Conservation (phyloP, 2,797 vertebrate species). For the Coregonus ussuriensis region DNA sequence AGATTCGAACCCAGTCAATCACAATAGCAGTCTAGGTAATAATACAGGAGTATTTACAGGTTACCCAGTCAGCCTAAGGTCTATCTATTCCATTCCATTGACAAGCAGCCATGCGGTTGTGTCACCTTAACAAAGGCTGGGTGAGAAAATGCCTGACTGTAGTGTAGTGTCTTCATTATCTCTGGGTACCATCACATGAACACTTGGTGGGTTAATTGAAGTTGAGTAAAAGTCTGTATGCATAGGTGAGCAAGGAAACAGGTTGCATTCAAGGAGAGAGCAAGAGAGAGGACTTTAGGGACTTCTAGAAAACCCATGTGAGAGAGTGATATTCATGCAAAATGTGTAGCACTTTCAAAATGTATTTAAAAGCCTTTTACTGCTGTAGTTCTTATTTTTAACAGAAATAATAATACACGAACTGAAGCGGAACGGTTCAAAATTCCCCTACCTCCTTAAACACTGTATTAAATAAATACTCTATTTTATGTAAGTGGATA, state of each 20-base stretch:
- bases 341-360: neutral
- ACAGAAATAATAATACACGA: too few relatives aligned
- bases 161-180: constrained; percentile 61
- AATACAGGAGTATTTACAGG: neutral
- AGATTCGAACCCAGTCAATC: too few relatives aligned
- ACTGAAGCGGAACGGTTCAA: neutral
- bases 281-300: neutral
- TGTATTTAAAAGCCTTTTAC: too few relatives aligned
- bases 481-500: neutral
- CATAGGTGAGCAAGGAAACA: constrained; percentile 51
- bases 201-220: constrained; percentile 61
- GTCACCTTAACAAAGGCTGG: constrained; percentile 43
- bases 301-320: neutral
- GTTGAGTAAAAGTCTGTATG: constrained; percentile 62
- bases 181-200: constrained; percentile 40
- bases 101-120: constrained; percentile 38
- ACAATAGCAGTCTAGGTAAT: neutral
- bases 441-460: neutral
- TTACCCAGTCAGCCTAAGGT: constrained; percentile 12
- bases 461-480: neutral
- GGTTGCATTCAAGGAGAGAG: constrained; percentile 37
- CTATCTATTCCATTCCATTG: constrained; percentile 8
- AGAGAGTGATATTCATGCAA: neutral
- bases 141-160: constrained; percentile 25
- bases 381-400: too few relatives aligned